Percentiles rank a stretch among this genome's conserved stretches.
Evolutionary conservation across 2,888 invertebrate species (phyloP).

Genomic region (Lithodes maja): DNA sequence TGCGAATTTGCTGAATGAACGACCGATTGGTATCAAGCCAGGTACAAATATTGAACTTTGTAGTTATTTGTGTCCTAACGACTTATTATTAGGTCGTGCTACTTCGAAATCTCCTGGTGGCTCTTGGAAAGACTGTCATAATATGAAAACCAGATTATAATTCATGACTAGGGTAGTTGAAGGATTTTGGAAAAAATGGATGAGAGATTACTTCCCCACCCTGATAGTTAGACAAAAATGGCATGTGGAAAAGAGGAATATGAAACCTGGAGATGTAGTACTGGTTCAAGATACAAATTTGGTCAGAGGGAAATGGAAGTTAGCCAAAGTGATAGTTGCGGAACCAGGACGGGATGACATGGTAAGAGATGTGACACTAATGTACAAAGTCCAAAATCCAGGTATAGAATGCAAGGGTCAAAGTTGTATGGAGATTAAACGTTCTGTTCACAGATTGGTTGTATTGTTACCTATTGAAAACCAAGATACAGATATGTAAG

Average conservation of each 20-base stretch:
- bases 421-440: neutral
- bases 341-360: neutral
- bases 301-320: neutral
- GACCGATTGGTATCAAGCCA: neutral
- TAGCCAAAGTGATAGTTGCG: constrained; percentile 2
- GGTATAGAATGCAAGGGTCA: neutral
- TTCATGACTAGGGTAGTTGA: constrained; percentile 3
- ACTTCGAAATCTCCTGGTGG: too few relatives aligned
- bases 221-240: neutral
- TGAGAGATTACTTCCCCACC: constrained; percentile 18
- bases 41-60: neutral
- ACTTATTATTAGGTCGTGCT: neutral
- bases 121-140: too few relatives aligned
- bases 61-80: constrained; percentile 9
- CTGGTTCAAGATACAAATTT: constrained; percentile 8
- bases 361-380: neutral
- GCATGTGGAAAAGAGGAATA: neutral
- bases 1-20: neutral
- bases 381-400: neutral
- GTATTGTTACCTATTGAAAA: constrained; percentile 21
- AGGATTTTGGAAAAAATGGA: constrained; percentile 15
- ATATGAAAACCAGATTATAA: neutral
- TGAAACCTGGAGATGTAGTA: constrained; percentile 21
- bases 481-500: neutral
- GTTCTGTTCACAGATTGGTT: neutral